Evolutionary conservation across 2,113 vertebrate species (phyloP).

Genomic region (Sciurus niger): DNA sequence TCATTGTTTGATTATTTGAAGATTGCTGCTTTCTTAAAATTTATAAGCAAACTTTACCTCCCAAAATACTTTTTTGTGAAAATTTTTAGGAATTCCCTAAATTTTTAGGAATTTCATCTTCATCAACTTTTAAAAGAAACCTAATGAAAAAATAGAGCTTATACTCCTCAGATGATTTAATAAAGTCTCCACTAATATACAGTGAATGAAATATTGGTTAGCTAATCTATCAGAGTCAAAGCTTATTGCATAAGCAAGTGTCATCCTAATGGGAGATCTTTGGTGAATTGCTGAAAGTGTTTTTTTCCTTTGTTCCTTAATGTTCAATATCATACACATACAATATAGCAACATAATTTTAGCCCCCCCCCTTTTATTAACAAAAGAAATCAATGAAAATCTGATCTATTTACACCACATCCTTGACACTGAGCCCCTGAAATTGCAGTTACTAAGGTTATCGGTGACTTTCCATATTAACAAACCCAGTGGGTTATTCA

Average conservation of each 20-base stretch:
- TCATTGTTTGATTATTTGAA: background rate
- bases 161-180: background rate
- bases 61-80: background rate
- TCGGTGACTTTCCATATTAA: background rate
- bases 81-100: background rate
- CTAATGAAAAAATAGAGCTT: background rate
- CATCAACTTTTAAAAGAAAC: background rate
- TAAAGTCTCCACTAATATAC: background rate
- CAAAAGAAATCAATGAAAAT: background rate
- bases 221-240: background rate
- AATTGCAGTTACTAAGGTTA: background rate
- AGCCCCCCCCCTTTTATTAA: background rate
- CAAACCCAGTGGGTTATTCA: slow-evolving; percentile 8
- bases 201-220: background rate
- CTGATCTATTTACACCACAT: background rate
- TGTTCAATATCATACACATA: no score
- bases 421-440: background rate
- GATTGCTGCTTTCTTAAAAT: background rate
- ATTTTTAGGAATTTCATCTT: background rate
- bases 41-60: background rate
- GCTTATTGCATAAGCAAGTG: background rate
- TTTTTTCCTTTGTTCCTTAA: no score
- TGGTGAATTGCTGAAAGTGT: no score
- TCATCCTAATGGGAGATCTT: background rate
- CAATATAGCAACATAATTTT: background rate